A percentile compares a stretch with the other conserved stretches of the same genome.
These are phyloP conservation scores for Hemicentrotus pulcherrimus DNA, from an alignment of 35 echinoderm and acorn worm species.

Conservation along the genomic window DNA sequence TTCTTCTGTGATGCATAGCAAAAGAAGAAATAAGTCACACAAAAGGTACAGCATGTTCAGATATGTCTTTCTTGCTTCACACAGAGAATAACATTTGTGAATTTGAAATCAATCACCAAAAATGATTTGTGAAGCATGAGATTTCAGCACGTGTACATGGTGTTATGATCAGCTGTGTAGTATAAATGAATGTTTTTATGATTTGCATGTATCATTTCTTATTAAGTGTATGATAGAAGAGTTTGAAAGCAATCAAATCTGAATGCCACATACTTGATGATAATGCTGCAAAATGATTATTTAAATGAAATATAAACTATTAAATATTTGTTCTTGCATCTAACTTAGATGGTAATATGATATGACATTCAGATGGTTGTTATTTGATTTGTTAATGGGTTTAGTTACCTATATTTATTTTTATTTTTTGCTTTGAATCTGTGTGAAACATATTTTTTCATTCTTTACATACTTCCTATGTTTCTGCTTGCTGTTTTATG, in stretches of 20 bases:
- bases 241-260: neutral
- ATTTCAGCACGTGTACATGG: neutral
- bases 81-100: too few relatives aligned
- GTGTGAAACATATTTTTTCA: too few relatives aligned
- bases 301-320: neutral
- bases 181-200: neutral
- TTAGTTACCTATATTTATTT: neutral
- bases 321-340: neutral
- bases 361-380: neutral
- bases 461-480: too few relatives aligned
- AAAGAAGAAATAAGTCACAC: too few relatives aligned
- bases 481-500: neutral
- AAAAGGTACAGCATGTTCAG: too few relatives aligned
- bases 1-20: too few relatives aligned
- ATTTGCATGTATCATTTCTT: neutral
- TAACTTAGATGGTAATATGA: neutral
- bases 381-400: neutral
- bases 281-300: neutral
- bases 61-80: too few relatives aligned
- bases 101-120: too few relatives aligned
- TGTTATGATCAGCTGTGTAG: neutral
- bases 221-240: neutral
- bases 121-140: neutral
- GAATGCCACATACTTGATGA: neutral
- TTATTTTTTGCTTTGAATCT: neutral